Base-by-base conservation (phyloP, 2,113 vertebrate genomes). In the Callorhinus ursinus region DNA sequence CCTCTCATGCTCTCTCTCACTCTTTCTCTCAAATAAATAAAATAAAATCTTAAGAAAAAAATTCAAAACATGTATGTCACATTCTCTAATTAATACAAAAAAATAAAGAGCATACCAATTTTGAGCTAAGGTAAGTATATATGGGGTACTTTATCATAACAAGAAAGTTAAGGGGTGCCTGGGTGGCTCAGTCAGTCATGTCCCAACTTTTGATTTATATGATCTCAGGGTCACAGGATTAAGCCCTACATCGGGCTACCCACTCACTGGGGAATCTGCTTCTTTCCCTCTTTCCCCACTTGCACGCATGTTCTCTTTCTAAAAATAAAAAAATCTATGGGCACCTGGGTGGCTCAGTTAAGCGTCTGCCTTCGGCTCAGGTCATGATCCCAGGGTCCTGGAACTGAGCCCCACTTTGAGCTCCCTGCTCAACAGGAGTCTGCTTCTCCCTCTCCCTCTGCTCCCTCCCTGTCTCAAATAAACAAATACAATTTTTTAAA, bases 41-140 rank as follows among this genome's bases (percentile, higher is more conserved):
- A 39, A 39, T 39, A 39, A 39, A 39, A 39, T 39, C 39, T 39
- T 39, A 39, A 39, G 4, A 39, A 39, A 39, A 39, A 39, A 39
- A 39, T 39, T 3, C n/a, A 88, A 83, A 79, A 88, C 4, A 71
- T 8, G 12, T 21, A 51, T 46, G 86, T 79, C 24, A 16, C 4
- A 93, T 67, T 84, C n/a, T 42, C 42, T 39, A 88, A 49, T 53
- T 80, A 76, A 55, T 83, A 59, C 18, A 96, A 85, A 77, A n/a
- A 57, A 51, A 26, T 7, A 36, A 46, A 67, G 22, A 84, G 12
- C 74, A 28, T 46, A 79, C 9, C 61, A 63, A 96, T 42, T 93
- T 59, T 92, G 63, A 94, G 55, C 21, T 63, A 92, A 96, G 36
- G 22, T 69, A 84, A 95, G 33, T 9, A 95, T 42, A 14, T 51